These are phyloP conservation scores for Lasioglossum figueresi DNA, from an alignment of 2,888 invertebrate genomes.

Conservation along the genomic window DNA sequence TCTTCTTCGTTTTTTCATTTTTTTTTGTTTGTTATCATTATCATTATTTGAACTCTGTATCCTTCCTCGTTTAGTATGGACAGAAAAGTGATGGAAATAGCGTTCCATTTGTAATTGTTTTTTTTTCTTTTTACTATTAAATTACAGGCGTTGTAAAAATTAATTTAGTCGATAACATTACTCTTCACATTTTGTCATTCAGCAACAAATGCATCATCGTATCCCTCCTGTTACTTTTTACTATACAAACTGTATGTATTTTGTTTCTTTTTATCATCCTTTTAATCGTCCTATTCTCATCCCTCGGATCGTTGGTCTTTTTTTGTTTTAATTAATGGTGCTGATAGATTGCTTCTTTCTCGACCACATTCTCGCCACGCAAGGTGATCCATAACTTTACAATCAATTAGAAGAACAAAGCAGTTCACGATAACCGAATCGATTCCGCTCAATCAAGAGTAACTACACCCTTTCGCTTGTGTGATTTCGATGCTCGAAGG, in stretches of 20 bases:
- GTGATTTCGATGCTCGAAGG: conserved; percentile 33
- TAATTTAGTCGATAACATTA: conserved; percentile 60
- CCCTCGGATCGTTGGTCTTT: conserved; percentile 20
- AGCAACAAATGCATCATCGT: conserved; percentile 58
- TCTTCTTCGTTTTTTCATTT: conserved; percentile 22
- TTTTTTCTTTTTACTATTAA: conserved; percentile 40
- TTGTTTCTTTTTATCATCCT: not conserved
- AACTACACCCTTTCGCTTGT: conserved; percentile 39
- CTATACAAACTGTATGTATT: conserved; percentile 17
- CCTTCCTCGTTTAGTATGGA: conserved; percentile 51
- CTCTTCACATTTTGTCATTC: conserved; percentile 33
- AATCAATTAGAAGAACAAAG: conserved; percentile 49
- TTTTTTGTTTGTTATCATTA: conserved; percentile 6
- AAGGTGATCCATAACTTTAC: conserved; percentile 38
- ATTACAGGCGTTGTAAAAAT: conserved; percentile 45
- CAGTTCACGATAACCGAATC: conserved; percentile 46
- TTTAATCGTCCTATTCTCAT: not conserved
- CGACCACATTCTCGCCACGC: conserved; percentile 37
- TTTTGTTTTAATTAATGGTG: conserved; percentile 36
- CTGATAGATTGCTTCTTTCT: conserved; percentile 41
- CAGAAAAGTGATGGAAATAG: conserved; percentile 48
- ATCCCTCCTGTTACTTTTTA: conserved; percentile 41
- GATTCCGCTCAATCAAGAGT: conserved; percentile 43
- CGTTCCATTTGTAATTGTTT: conserved; percentile 23
- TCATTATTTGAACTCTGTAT: conserved; percentile 64